These are phyloP conservation scores for Lycophotia porphyrea DNA, from an alignment of 2,888 invertebrate species.

Conservation along the genomic window DNA sequence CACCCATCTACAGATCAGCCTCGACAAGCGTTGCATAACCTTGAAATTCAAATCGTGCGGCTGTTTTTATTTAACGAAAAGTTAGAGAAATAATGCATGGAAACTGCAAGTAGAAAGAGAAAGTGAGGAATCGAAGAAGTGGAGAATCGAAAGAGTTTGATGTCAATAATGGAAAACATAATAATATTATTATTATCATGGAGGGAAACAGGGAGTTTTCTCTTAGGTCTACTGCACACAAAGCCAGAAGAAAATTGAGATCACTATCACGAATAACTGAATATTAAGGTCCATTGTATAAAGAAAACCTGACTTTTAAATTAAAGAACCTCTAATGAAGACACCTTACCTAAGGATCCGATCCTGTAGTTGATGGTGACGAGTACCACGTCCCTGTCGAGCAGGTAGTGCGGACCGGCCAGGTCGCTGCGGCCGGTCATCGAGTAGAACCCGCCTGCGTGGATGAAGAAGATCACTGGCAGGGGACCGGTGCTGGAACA, in stretches of 20 bases:
- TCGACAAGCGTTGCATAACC: neutral
- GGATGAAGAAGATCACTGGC: conserved; percentile 92
- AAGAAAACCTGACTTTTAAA: neutral
- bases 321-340: neutral
- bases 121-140: neutral
- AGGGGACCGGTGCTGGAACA: conserved; percentile 68
- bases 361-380: conserved; percentile 92
- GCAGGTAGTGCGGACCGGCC: conserved; percentile 91
- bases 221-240: no score
- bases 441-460: conserved; percentile 92
- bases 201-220: no score
- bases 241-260: neutral
- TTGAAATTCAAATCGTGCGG: neutral
- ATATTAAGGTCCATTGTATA: neutral
- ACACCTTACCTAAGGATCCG: conserved; percentile 83
- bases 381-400: conserved; percentile 92
- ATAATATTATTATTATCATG: neutral
- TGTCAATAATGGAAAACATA: neutral
- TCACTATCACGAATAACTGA: neutral
- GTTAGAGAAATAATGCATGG: neutral
- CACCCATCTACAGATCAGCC: neutral
- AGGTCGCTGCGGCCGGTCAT: conserved; percentile 77
- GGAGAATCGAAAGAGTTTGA: neutral
- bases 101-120: neutral
- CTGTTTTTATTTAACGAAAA: neutral